Evolutionary conservation across 2,888 invertebrate genomes (phyloP), one percentile per base, ranked within the genome.

Genomic region (Nymphalis urticae): DNA sequence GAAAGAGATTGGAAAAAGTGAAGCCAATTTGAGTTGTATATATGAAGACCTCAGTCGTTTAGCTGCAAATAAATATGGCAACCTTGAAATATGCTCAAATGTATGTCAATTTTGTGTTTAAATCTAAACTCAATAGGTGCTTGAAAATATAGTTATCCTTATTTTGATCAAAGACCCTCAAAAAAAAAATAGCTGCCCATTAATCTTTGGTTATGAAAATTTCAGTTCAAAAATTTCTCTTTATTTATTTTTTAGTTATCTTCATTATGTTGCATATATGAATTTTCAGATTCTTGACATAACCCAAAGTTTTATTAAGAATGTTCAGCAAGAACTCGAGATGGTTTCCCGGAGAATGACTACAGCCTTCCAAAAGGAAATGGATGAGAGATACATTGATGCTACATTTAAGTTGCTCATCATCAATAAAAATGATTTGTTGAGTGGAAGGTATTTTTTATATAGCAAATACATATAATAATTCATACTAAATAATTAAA

Each of bases 341-440:
- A 75, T 68, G 0, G 77, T 92, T 16, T 78, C 81, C 0, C 78
- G 78, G 53, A 80, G 87, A 17, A 77, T 84, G 70, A 88, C 85
- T 1, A 81, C 87, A 0, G 85, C 90, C 0, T 92, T 90, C 74
- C 87, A 83, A 47, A 88, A 82, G 72, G 87, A 91, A 69, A 90
- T 92, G 89, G 89, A 92, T 69, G 87, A 89, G 70, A 85, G 78
- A 27, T 92, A 93, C 71, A 82, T 92, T 16, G 88, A 90, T 8
- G 76, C 80, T 0, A 83, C 86, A 1, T 70, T 77, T 0, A 71
- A 32, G 0, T 82, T 80, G 66, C 42, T 80, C 1, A 61, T 74
- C 21, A 74, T 91, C 1, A 66, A 71, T 0, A 72, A 70, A 16
- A 68, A 75, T 9, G 82, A 87, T 27, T 75, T 91, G 51, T 75